Base-by-base conservation (phyloP, 2,888 invertebrate genomes). In the Aporophyla lueneburgensis region DNA sequence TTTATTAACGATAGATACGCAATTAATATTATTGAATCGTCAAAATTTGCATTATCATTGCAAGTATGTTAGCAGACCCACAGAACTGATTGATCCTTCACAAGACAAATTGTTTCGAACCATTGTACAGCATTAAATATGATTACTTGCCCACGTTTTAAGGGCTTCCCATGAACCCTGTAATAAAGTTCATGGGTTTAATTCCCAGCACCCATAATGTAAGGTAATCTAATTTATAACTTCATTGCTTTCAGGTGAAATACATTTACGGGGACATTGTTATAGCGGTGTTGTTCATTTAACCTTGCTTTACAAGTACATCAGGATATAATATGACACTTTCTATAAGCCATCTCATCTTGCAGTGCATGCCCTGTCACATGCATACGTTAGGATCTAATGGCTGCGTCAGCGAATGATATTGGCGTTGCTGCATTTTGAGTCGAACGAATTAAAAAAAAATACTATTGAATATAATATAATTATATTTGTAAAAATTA, bases 141-240 rank as follows among this genome's bases (percentile, higher is more conserved):
- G 78, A 87, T 83, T 80, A 83, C 83, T 74, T 72, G 61, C 69
- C 72, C 74, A 72, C 71, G 68, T 80, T 77, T 76, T 72, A 80
- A 79, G 86, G 78, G 79, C 65, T 66, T 49, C 58, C 67, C 82
- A 75, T 79, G 76, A 86, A 84, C 74, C 78, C 49, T 19, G 73
- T 75, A 74, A 84, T 87, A 88, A 87, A 84, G 73, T 87, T 79
- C 85, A 79, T 70, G 77, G 76, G 76, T 75, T 87, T 83, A 88
- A 86, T 88, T 79, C 78, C 84, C 77, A 72, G 68, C 49, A 73
- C 65, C 80, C 83, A 81, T 86, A 82, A 82, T 76, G 76, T 81
- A 54, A 74, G 70, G 83, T 80, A 84, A 82, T 80, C 74, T 80
- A 78, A 86, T 82, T 86, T 83, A 74, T 78, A 79, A 83, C 81